phyloP scores from a whole-genome alignment of 2,113 vertebrate species.

The Muntiacus muntjak region DNA sequence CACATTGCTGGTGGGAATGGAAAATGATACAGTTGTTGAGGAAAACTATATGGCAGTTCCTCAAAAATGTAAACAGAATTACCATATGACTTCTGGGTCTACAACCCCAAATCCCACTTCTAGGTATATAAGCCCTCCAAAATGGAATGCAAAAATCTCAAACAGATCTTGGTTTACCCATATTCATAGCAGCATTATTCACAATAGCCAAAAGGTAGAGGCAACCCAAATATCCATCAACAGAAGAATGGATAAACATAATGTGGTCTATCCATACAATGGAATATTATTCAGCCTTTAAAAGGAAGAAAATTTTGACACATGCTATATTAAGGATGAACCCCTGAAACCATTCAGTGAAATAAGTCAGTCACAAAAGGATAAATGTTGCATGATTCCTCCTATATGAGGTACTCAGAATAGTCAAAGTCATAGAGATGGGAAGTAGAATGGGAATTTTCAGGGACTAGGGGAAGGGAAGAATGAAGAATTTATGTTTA shows the following conservation, averaged over 20 bases:
- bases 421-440: background rate
- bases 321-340: background rate
- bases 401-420: background rate
- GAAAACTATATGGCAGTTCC: background rate
- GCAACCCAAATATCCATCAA: background rate
- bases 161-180: background rate
- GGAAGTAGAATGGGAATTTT: background rate
- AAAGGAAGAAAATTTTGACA: background rate
- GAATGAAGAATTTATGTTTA: background rate
- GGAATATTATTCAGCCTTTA: background rate
- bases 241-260: background rate
- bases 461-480: too few relatives aligned
- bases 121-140: background rate
- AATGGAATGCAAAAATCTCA: background rate
- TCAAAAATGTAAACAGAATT: background rate
- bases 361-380: background rate
- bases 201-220: too few relatives aligned
- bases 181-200: background rate
- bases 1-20: accelerated
- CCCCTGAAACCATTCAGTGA: background rate
- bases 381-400: background rate
- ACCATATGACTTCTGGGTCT: background rate
- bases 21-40: background rate
- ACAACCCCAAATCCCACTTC: background rate
- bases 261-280: accelerated